phyloP scores from a whole-genome alignment of 1,140 invertebrate species.

The Zaprionus ghesquierei region DNA sequence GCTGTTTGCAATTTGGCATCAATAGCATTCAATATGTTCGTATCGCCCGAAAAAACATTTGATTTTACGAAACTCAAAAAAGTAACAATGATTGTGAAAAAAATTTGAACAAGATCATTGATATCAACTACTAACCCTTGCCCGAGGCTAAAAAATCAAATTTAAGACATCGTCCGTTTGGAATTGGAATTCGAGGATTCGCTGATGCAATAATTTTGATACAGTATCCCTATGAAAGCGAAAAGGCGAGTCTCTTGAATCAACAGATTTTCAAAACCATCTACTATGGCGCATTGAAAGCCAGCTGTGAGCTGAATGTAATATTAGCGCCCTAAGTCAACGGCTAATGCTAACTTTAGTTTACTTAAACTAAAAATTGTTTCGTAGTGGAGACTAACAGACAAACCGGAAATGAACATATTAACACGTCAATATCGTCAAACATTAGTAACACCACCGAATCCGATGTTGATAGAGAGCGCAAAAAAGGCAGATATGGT shows the following conservation, averaged over 20 bases:
- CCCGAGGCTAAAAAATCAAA: slow-evolving; percentile 95
- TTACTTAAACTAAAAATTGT: slow-evolving; percentile 97
- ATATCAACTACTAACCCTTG: slow-evolving; percentile 98
- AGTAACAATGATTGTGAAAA: slow-evolving; percentile 94
- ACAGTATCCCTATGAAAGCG: slow-evolving; percentile 95
- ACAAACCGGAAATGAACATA: slow-evolving; percentile 18
- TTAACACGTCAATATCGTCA: slow-evolving; percentile 9
- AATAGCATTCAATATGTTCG: slow-evolving; percentile 98
- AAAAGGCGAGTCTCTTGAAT: slow-evolving; percentile 94
- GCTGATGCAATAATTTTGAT: slow-evolving; percentile 98
- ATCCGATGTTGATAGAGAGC: slow-evolving; percentile 83
- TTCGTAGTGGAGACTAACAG: slow-evolving; percentile 17
- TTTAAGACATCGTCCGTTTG: slow-evolving; percentile 96
- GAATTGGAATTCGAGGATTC: slow-evolving; percentile 97
- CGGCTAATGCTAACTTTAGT: slow-evolving; percentile 98
- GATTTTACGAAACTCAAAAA: slow-evolving; percentile 95
- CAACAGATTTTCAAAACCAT: slow-evolving; percentile 99
- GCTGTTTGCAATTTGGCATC: slow-evolving; percentile 99
- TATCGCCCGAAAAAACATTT: slow-evolving; percentile 90
- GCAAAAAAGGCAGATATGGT: slow-evolving; percentile 90
- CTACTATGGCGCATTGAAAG: slow-evolving; percentile 98
- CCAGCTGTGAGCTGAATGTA: slow-evolving; percentile 99
- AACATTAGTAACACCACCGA: not conserved
- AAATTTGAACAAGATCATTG: slow-evolving; percentile 99
- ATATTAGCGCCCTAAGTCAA: slow-evolving; percentile 98